Conservation (phyloP, 2,797 vertebrate genomes). For the Tapera naevia region DNA sequence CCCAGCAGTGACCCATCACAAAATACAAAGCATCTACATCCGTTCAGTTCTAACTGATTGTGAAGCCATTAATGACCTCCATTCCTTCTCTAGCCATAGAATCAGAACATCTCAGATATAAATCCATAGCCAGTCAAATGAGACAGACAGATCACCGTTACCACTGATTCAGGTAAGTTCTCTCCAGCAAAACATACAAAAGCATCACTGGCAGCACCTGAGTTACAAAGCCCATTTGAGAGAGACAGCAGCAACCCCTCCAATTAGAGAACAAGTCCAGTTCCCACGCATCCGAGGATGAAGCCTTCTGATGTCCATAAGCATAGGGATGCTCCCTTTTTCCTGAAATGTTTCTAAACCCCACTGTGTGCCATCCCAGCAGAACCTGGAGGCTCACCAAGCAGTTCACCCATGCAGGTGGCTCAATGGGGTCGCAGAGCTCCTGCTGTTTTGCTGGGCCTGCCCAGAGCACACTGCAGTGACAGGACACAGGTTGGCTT, state of each 20-base stretch:
- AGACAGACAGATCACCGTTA: background rate
- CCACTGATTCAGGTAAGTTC: background rate
- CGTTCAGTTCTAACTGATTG: fast-evolving
- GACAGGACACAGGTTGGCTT: background rate
- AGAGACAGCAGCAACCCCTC: background rate
- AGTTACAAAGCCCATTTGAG: background rate
- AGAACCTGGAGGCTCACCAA: background rate
- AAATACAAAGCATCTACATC: background rate
- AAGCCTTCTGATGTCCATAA: no score
- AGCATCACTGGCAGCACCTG: background rate
- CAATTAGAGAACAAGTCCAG: background rate
- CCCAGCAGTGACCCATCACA: background rate
- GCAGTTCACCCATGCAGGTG: fast-evolving
- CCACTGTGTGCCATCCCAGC: background rate
- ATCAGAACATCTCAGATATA: background rate
- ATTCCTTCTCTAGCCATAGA: background rate
- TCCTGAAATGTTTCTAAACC: background rate
- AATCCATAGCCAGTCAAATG: background rate
- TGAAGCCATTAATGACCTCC: background rate
- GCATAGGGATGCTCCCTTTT: background rate
- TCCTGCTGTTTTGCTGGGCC: background rate
- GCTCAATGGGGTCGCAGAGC: background rate
- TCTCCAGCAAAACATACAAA: background rate
- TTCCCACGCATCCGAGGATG: background rate
- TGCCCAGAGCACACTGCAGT: background rate